Percentiles rank a stretch among this genome's conserved stretches.
These are phyloP conservation scores for Chiloscyllium plagiosum DNA, from an alignment of 2,113 vertebrate species.

Conservation along the genomic window DNA sequence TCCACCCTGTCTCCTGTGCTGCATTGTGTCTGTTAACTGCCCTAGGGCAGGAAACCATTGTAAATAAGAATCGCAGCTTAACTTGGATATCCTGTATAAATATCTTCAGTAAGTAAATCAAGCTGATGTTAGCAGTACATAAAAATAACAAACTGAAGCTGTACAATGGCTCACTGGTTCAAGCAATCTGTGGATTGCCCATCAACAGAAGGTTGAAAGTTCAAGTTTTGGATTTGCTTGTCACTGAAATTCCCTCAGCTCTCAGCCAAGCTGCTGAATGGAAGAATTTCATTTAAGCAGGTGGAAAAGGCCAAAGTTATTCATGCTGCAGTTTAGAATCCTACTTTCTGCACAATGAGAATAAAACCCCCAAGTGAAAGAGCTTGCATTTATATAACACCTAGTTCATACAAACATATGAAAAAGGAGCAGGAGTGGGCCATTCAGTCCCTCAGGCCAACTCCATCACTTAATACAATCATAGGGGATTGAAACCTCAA, in stretches of 20 bases:
- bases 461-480: too few relatives aligned
- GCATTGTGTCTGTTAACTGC: constrained; percentile 30
- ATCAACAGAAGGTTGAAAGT: constrained; percentile 4
- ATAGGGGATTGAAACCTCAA: too few relatives aligned
- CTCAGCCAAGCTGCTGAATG: neutral
- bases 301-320: neutral
- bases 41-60: constrained; percentile 23
- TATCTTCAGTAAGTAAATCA: constrained; percentile 33
- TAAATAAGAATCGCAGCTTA: constrained; percentile 35
- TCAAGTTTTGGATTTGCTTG: neutral
- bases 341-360: neutral
- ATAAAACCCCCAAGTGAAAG: neutral
- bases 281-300: neutral
- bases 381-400: neutral
- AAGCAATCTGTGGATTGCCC: neutral
- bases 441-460: too few relatives aligned
- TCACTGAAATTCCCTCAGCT: neutral
- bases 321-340: neutral
- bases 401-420: neutral
- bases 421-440: too few relatives aligned
- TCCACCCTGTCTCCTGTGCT: constrained; percentile 4
- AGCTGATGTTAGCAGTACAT: constrained; percentile 20
- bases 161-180: neutral
- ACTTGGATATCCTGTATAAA: constrained; percentile 36
- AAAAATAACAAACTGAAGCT: constrained; percentile 12